Base-by-base conservation (phyloP, 2,888 invertebrate genomes). In the Aspidiotus rigidus region DNA sequence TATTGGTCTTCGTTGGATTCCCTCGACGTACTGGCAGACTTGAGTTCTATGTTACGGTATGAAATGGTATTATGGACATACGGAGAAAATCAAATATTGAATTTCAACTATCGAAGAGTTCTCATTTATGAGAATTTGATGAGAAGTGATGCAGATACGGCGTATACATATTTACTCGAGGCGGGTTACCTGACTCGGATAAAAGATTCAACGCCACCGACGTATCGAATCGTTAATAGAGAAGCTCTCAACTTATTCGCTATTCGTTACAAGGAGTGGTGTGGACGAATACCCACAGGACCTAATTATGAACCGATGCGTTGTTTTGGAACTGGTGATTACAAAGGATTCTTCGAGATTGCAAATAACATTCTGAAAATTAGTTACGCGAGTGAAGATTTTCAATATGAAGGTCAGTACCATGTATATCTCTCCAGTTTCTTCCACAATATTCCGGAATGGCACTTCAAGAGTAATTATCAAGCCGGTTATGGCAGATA, bases 81-180 rank as follows among this genome's bases (percentile, higher is more conserved):
- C 16, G n/a, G n/a, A 16, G 16, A 62, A 40, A 41, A 62, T 62
- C 62, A 62, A 62, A 62, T 62, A 62, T 62, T 62, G 62, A 40
- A 62, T 62, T 62, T 62, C 41, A 62, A 62, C 11, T 41, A 41
- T 62, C 62, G 15, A 62, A 41, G 16, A 41, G 62, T 62, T 62
- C 62, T 62, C 16, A 42, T 41, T 62, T 41, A 62, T 62, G 62
- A 62, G 13, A 62, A 62, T 40, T 62, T 62, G 62, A 39, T 62
- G 41, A 62, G 42, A 41, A 15, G 62, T 15, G 62, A 62, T 62
- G n/a, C 11, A 39, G 62, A 62, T 62, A 62, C 62, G 42, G 62
- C 62, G 62, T 62, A 15, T 16, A 62, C 62, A 62, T 62, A 62
- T 62, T 62, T 62, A 16, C 62, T 62, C n/a, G 62, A 62, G 42